Base-by-base conservation (phyloP, 2,888 invertebrate genomes). In the Petrolisthes cinctipes region DNA sequence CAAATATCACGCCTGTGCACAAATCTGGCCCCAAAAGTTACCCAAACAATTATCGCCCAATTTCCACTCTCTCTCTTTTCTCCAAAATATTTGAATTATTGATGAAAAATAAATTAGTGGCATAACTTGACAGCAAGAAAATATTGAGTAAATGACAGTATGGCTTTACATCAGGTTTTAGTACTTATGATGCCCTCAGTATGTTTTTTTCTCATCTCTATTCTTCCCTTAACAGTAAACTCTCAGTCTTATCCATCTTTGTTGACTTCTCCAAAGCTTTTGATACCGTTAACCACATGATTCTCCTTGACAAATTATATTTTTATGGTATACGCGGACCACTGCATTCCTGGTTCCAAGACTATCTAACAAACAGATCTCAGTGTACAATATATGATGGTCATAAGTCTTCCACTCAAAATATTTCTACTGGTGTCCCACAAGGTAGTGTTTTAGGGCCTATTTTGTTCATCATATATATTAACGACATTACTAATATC, bases 1-100 rank as follows among this genome's bases (percentile, higher is more conserved):
- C n/a, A 23, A 73, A 6, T 73, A 73, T 73, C 23, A 73, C 73
- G 23, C 73, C 73, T 73, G 73, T 73, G 73, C 66, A 66, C 66
- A 66, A 66, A 17, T 1, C 3, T 66, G 66, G 66, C 14, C 66
- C 66, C 11, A 66, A 66, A 66, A 66, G 66, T 66, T 1, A 66
- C 14, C 66, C 66, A 66, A 66, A 66, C 66, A 66, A 66, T 66
- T 66, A 66, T 66, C 66, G 66, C 66, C 17, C 66, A 11, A 66
- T 66, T 66, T 66, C 66, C 66, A 66, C 1, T 3, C 66, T 66
- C 11, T 66, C 66, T 66, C 66, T 66, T 66, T 66, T 66, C 3
- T 66, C 66, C 66, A 66, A 66, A 66, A 66, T 66, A 66, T 11
- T 66, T 66, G 14, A 66, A 66, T 66, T 14, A 66, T 17, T 66